Evolutionary conservation across 1,140 invertebrate genomes (phyloP), one percentile per base, ranked within the genome.

Genomic region (Ericerus pela): DNA sequence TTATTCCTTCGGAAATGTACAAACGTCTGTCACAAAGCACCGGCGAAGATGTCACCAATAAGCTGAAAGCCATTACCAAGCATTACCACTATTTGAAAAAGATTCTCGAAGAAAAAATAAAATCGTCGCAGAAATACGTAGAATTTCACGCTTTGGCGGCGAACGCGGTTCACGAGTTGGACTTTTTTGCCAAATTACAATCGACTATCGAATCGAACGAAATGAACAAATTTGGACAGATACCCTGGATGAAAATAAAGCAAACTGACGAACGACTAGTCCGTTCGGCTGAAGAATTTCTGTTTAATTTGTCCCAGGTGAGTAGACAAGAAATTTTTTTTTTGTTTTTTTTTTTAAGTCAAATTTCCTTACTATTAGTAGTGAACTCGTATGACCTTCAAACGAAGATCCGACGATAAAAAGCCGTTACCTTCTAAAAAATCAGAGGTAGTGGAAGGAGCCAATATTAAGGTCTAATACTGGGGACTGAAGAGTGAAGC

Each of bases 61-160:
- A 47, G 41, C 26, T 47, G 18, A 24, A 47, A 47, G 26, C 14
- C 10, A 53, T 61, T 16, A 57, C 29, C 29, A 47, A 52, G 12
- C 59, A 59, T 53, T 58, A 31, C 51, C 31, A 38, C 0, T 58
- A 58, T 51, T 54, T 58, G 29, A 53, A 58, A 12, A 54, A 53
- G 2, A 51, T 22, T 18, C n/a, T 58, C 2, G 51, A 53, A 6
- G 41, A 53, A 53, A 47, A 53, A 18, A 54, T 58, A 20, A 27
- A 41, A 8, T 54, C 54, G 24, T 38, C 57, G 1, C 37, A 31
- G 11, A 16, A 54, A n/a, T 58, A 41, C 14, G 28, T 53, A 1
- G 54, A 47, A 28, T 58, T 58, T 31, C 27, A 36, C 20, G n/a
- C 29, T 0, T n/a, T 27, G 1, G 30, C 16, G 11, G 57, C 47